These are phyloP conservation scores for Nanorana parkeri DNA, from an alignment of 2,113 vertebrate species.

Conservation along the genomic window DNA sequence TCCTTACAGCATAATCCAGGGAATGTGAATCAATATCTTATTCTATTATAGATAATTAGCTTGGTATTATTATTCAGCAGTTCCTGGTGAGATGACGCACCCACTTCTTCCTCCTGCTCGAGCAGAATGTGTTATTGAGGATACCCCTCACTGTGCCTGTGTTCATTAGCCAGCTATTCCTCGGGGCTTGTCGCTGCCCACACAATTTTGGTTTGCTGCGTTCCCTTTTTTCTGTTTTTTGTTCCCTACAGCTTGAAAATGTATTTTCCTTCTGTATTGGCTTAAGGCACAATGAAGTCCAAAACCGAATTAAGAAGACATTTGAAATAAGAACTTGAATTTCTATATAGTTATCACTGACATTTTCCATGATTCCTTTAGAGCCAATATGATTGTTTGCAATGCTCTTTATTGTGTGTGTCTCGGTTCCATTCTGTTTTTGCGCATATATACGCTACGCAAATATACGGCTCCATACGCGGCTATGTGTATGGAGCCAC, in stretches of 20 bases:
- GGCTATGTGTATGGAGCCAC: no score
- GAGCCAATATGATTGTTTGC: no score
- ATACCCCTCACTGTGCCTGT: slow-evolving; percentile 23
- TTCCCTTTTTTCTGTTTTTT: slow-evolving; percentile 12
- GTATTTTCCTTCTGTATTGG: slow-evolving; percentile 19
- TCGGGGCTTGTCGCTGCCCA: slow-evolving; percentile 14
- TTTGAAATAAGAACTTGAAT: slow-evolving; percentile 1
- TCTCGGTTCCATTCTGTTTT: no score
- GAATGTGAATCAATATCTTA: slow-evolving; percentile 29
- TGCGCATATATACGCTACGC: no score
- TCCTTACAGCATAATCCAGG: slow-evolving; percentile 19
- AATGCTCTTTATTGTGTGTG: no score
- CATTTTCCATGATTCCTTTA: no score
- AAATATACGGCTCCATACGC: no score
- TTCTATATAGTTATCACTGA: no score
- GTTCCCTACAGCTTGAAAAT: slow-evolving; percentile 25
- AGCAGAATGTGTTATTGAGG: slow-evolving; percentile 21
- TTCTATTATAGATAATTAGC: slow-evolving; percentile 45
- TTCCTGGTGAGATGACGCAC: slow-evolving; percentile 9
- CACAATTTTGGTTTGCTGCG: slow-evolving; percentile 7
- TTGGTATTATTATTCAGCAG: slow-evolving; percentile 38
- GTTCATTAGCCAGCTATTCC: slow-evolving; percentile 43
- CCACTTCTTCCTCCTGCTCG: slow-evolving; percentile 7
- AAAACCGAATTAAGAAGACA: not conserved
- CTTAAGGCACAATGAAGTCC: slow-evolving; percentile 1